Evolutionary conservation across 2,888 invertebrate genomes (phyloP).

Genomic region (Callosobruchus maculatus): DNA sequence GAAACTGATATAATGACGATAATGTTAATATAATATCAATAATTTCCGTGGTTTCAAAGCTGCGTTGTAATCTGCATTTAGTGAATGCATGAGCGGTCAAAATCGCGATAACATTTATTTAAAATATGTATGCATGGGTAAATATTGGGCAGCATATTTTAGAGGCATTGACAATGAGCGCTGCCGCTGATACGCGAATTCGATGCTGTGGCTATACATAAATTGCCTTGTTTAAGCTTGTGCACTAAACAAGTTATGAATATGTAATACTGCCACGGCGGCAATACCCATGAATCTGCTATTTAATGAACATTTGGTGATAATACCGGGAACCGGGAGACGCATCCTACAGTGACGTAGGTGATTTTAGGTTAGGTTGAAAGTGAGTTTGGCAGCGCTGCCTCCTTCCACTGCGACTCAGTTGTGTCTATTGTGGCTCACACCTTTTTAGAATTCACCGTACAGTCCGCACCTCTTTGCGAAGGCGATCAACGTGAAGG

Average conservation of each 20-base stretch:
- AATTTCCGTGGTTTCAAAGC: neutral
- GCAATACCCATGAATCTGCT: constrained; percentile 4
- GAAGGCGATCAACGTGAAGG: too few relatives aligned
- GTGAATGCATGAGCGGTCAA: neutral
- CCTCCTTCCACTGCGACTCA: too few relatives aligned
- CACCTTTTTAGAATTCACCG: too few relatives aligned
- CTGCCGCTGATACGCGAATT: neutral
- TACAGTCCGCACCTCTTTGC: too few relatives aligned
- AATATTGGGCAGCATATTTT: neutral
- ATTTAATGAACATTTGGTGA: neutral
- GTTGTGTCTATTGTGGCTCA: too few relatives aligned
- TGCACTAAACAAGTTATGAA: constrained; percentile 10
- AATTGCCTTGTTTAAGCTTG: neutral
- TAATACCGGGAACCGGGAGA: neutral
- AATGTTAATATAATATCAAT: neutral
- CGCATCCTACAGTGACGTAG: neutral
- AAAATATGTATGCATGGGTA: neutral
- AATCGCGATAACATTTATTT: neutral
- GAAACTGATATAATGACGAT: too few relatives aligned
- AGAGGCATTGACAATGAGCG: neutral
- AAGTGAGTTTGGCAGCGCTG: too few relatives aligned
- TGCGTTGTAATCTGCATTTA: neutral
- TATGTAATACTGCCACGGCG: constrained; percentile 4
- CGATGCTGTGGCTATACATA: neutral
- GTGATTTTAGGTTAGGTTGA: neutral